Percentiles rank a stretch among this genome's conserved stretches.
phyloP scores from a whole-genome alignment of 23 tunicate genomes.

The Botrylloides violaceus region DNA sequence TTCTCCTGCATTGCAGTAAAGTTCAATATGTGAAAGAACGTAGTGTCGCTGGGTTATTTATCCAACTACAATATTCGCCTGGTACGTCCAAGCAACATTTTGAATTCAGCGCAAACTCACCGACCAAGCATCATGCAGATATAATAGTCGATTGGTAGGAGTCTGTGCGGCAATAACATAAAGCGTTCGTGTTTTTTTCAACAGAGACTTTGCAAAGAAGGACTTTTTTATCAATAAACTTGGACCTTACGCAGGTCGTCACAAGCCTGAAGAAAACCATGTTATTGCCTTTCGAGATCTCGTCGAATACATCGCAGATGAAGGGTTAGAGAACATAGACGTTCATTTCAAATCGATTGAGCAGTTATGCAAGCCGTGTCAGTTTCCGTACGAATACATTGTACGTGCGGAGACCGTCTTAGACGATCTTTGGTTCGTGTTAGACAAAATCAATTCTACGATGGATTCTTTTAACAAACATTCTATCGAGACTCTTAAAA shows the following conservation, averaged over 20 bases:
- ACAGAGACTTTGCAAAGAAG: slow-evolving; percentile 9
- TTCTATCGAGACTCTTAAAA: not conserved
- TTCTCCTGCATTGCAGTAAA: no score
- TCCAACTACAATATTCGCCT: no score
- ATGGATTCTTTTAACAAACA: slow-evolving; percentile 39
- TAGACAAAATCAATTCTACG: slow-evolving; percentile 35
- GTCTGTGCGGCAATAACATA: no score
- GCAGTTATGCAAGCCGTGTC: slow-evolving; percentile 43
- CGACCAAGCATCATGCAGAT: no score
- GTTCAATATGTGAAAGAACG: no score
- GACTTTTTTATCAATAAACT: slow-evolving; percentile 8
- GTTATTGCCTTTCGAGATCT: slow-evolving; percentile 43
- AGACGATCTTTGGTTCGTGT: slow-evolving; percentile 54
- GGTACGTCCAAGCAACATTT: no score
- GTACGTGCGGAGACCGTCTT: slow-evolving; percentile 44
- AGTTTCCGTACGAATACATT: slow-evolving; percentile 38
- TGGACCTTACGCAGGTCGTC: slow-evolving; percentile 14
- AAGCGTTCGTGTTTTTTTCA: slow-evolving; percentile 6
- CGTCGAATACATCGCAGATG: slow-evolving; percentile 39
- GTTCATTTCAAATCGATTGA: slow-evolving; percentile 49
- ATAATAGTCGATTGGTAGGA: no score
- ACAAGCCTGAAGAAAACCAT: slow-evolving; percentile 44
- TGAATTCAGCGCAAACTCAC: no score
- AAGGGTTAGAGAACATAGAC: slow-evolving; percentile 32
- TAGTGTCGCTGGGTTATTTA: no score